A percentile compares a stretch with the other conserved stretches of the same genome.
These are phyloP conservation scores for Pantala flavescens DNA, from an alignment of 1,140 invertebrate species.

Conservation along the genomic window DNA sequence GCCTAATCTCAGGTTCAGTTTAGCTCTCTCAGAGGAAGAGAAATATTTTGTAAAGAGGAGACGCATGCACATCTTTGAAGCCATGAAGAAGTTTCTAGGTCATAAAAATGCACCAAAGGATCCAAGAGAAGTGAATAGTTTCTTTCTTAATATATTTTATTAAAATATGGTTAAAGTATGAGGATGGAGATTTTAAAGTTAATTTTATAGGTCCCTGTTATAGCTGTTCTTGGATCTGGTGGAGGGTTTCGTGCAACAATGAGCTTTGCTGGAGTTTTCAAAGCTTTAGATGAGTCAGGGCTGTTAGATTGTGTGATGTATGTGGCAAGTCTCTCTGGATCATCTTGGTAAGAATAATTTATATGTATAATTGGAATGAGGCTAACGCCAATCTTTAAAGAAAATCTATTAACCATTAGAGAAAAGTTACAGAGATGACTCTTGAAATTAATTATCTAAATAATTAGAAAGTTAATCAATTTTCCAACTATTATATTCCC, in stretches of 20 bases:
- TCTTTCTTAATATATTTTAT: too few relatives aligned
- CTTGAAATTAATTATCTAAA: neutral
- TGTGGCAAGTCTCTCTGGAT: constrained; percentile 36
- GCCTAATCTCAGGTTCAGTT: constrained; percentile 30
- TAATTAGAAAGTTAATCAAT: too few relatives aligned
- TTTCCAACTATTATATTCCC: too few relatives aligned
- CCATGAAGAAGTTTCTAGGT: constrained; percentile 32
- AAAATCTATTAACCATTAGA: neutral
- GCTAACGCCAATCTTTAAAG: neutral
- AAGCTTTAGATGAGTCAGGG: constrained; percentile 34
- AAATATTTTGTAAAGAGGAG: constrained; percentile 33
- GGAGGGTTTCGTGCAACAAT: constrained; percentile 42
- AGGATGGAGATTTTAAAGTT: neutral
- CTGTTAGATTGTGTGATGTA: constrained; percentile 37
- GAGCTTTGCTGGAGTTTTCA: constrained; percentile 36
- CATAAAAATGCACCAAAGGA: constrained; percentile 20
- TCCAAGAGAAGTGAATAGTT: neutral
- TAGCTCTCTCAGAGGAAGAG: constrained; percentile 36
- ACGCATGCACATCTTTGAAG: constrained; percentile 28
- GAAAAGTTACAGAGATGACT: neutral
- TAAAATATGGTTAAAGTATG: too few relatives aligned
- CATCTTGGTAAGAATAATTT: constrained; percentile 33
- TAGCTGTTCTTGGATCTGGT: constrained; percentile 40
- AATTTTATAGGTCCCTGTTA: constrained; percentile 32
- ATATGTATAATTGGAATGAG: neutral